Evolutionary conservation across 2,113 vertebrate genomes (phyloP), one percentile per base, ranked within the genome.

Genomic region (Chloropsis hardwickii): DNA sequence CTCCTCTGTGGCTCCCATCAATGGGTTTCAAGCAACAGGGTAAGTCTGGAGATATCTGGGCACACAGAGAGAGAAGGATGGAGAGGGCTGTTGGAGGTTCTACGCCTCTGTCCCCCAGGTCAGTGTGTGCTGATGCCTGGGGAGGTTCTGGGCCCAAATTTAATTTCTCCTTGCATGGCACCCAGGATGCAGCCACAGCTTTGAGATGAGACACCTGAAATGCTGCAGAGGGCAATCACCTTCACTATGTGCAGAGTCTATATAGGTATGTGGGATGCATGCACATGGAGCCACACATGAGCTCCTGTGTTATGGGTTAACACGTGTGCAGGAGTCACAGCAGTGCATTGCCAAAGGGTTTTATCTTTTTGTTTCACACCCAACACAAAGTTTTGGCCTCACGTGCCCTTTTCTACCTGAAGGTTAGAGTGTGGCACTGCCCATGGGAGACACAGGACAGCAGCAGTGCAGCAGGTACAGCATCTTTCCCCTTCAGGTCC

Each of bases 1-100:
- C 54, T 91, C 47, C 64, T 83, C 67, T 69, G 53, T 33, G 53
- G 31, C 33, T 67, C 44, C 35, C 4, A 1, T 5, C 5, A 3
- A 6, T 16, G 61, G 31, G 19, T 33, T 47, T 64, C 12, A 13
- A 31, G 39, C 23, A 64, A 15, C 0, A 0, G 13, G 14, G 11
- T 62, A 57, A 62, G 12, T 45, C 57, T 28, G 81, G 28, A 91
- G 54, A 17, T 16, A 45, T 4, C 15, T 64, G 5, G 2, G 29
- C 40, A 72, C 27, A 47, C 1, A 12, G 8, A 24, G 29, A 54
- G 35, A 67, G 39, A 28, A 25, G 37, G 12, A 51, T 2, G 11
- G 71, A 33, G 71, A 54, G 27, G 64, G 53, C 44, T 91, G 37
- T 14, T 28, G 51, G 57, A 70, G 19, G 40, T 7, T 87, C 45